Conservation (phyloP, 2,888 invertebrate species). For the Heteropelma amictum region DNA sequence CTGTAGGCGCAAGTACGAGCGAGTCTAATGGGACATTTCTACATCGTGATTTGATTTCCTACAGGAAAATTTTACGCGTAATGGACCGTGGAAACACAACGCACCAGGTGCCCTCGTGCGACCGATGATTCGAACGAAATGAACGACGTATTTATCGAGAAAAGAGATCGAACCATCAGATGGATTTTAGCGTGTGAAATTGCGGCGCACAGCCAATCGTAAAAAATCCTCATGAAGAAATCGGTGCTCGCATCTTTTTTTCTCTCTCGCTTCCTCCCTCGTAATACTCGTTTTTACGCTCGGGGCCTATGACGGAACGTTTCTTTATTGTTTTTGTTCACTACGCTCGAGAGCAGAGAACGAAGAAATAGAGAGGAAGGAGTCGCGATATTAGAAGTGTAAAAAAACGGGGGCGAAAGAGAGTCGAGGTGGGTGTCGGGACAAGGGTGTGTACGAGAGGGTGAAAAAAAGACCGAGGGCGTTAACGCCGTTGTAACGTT, state of each 20-base stretch:
- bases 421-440: conserved; percentile 54
- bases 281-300: background rate
- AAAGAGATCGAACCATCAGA: background rate
- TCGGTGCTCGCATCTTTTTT: conserved; percentile 21
- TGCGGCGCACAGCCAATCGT: too few relatives aligned
- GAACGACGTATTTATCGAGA: background rate
- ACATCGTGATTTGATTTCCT: conserved; percentile 52
- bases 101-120: too few relatives aligned
- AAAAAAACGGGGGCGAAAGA: conserved; percentile 63
- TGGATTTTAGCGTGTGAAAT: too few relatives aligned
- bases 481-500: conserved; percentile 59
- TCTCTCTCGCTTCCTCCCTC: background rate
- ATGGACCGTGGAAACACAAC: too few relatives aligned
- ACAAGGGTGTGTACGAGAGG: conserved; percentile 20
- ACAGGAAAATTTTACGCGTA: background rate
- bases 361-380: background rate
- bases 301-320: background rate
- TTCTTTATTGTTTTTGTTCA: conserved; percentile 48
- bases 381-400: conserved; percentile 72
- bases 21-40: conserved; percentile 59
- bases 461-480: conserved; percentile 14
- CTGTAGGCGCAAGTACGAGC: conserved; percentile 65
- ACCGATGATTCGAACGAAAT: too few relatives aligned
- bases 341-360: conserved; percentile 25
- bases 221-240: background rate